Base-by-base conservation (phyloP, 2,113 vertebrate species). In the Monopterus albus region DNA sequence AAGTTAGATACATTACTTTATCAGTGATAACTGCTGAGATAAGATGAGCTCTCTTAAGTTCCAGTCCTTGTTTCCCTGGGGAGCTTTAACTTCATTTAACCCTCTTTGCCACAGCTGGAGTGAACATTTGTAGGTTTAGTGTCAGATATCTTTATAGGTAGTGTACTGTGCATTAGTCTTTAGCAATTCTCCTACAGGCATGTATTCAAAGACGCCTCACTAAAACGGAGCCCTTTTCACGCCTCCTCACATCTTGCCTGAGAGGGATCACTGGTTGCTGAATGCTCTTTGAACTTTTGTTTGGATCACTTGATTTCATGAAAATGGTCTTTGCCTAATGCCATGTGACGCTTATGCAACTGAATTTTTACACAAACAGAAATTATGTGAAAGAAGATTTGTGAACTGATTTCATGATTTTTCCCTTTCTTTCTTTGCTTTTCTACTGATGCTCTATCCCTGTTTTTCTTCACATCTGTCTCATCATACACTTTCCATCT, bases 201-300 rank as follows among this genome's bases (percentile, higher is more conserved):
- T 93, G 92, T 84, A 61, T 80, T 84, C 33, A 70, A 70, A 88
- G 86, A 88, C 55, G 79, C 88, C 88, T 88, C 66, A 93, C 88
- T 93, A 91, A 91, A 92, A 88, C 40, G 62, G 85, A 88, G 78
- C 78, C 57, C 76, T 59, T 84, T 85, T 85, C 86, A 84, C 77
- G 68, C 83, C 87, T 88, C 89, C 82, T 91, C 85, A 91, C 88
- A 62, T 85, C n/a, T 78, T 93, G 93, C 93, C 87, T 93, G 92
- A 91, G 90, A 91, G 65, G 87, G 79, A 87, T 80, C 91, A 92
- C 93, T 92, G 91, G 92, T 91, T 93, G 92, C 82, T 87, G 92
- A 93, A 92, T 93, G 93, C 90, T 91, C 72, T 87, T 86, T 89
- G 85, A 80, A 55, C 79, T 86, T 77, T 89, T 90, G 82, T 89